Base-by-base conservation (phyloP, 2,797 vertebrate species). In the Adelosebastes latens region DNA sequence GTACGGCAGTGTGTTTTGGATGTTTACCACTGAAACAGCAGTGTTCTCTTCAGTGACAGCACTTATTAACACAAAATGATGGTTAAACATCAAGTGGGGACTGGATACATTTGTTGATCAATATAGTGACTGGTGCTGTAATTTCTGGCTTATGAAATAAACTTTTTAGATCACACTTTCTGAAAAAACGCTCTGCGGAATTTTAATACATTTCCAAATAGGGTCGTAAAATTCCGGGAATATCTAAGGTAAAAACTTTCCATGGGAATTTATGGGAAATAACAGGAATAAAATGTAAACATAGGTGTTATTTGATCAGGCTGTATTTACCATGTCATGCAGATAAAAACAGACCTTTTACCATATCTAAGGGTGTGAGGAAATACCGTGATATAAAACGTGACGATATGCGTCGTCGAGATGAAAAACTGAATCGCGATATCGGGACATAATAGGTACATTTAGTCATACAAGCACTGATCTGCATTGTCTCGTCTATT, bases 61-160 rank as follows among this genome's bases (percentile, higher is more conserved):
- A 2, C 22, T 56, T 34, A 27, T 9, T 56, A 63, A 64, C 31
- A 46, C 61, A 60, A 68, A 62, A 39, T 25, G 2, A 20, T 71
- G 22, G 36, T 22, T 2, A 8, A 8, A 32, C 8, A 42, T 24
- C 6, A 62, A 39, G 42, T 31, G 12, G 8, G 18, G 31, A 20
- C 34, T 66, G 14, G 27, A 64, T 49, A 14, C 22, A 13, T 24
- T 24, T 67, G 42, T 60, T 89, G 49, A 80, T 82, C 82, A 56
- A 27, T 71, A 42, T 24, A 25, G 42, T 72, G 68, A 22, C 39
- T 55, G 18, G 6, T 72, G 22, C 49, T 70, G 67, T 67, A n/a
- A 72, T 34, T 55, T 60, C 42, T 72, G 56, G 3, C 18, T 70
- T 68, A 36, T 55, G 32, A 84, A 82, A 79, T 62, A 2, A 53